phyloP scores from a whole-genome alignment of 2,113 vertebrate genomes.

The Alligator sinensis region DNA sequence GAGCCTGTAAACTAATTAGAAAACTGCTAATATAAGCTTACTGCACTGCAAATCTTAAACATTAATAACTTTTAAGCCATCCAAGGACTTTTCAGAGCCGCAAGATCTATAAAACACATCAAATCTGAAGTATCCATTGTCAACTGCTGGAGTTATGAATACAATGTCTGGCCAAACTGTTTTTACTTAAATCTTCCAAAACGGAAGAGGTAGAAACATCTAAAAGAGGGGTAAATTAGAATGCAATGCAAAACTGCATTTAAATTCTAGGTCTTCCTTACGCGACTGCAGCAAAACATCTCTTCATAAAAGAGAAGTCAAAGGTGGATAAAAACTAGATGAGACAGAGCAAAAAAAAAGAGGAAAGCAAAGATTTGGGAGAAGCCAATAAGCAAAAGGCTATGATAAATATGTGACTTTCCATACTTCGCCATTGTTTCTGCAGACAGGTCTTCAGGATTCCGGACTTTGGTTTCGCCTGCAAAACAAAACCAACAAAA shows the following conservation, averaged over 20 bases:
- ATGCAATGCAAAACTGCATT: background rate
- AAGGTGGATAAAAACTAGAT: background rate
- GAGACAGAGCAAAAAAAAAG: background rate
- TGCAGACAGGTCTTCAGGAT: slow-evolving; percentile 94
- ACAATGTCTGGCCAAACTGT: background rate
- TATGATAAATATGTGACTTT: background rate
- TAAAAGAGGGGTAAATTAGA: rapidly evolving
- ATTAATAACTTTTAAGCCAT: background rate
- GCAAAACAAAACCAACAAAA: slow-evolving; percentile 31
- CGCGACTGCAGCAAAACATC: background rate
- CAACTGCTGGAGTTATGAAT: background rate
- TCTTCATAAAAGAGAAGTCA: background rate
- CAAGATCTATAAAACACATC: rapidly evolving
- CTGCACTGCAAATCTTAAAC: background rate
- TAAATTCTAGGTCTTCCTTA: background rate
- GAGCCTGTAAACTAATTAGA: background rate
- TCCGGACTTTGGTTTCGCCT: slow-evolving; percentile 96
- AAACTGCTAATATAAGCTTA: background rate
- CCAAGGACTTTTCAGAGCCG: background rate
- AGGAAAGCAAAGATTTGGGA: background rate
- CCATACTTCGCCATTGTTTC: slow-evolving; percentile 98
- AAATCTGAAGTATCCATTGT: background rate
- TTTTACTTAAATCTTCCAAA: background rate
- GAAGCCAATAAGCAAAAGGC: background rate
- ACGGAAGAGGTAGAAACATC: background rate